Percentiles rank a stretch among this genome's conserved stretches.
phyloP scores from a whole-genome alignment of 2,888 invertebrate species.

The Drosophila antonietae region DNA sequence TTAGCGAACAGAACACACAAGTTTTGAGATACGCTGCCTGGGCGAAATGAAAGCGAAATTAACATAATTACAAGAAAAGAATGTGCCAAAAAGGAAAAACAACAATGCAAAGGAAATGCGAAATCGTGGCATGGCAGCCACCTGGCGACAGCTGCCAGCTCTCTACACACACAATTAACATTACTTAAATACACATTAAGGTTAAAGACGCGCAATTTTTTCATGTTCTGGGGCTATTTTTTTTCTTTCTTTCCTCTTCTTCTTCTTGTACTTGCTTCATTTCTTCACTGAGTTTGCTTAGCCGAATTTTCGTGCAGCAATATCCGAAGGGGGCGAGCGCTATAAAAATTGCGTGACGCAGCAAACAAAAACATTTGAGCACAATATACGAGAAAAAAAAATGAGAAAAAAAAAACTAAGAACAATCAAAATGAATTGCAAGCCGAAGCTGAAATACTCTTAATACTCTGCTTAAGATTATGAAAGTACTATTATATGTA shows the following conservation, averaged over 20 bases:
- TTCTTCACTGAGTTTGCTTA: slow-evolving; percentile 60
- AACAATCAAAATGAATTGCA: neutral
- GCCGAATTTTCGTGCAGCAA: slow-evolving; percentile 41
- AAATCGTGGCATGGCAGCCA: slow-evolving; percentile 17
- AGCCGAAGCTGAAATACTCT: neutral
- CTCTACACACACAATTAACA: slow-evolving; percentile 74
- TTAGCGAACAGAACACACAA: slow-evolving; percentile 20
- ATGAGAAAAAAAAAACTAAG: slow-evolving; percentile 6
- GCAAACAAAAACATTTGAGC: slow-evolving; percentile 64
- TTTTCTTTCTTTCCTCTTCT: neutral
- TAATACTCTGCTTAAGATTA: neutral
- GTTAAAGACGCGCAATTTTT: slow-evolving; percentile 76
- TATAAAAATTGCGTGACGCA: slow-evolving; percentile 79
- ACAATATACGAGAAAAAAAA: slow-evolving; percentile 6
- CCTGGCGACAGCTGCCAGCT: slow-evolving; percentile 61
- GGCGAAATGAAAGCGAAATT: slow-evolving; percentile 33
- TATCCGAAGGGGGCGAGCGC: slow-evolving; percentile 33
- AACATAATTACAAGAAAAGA: slow-evolving; percentile 54
- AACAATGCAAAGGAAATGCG: slow-evolving; percentile 12
- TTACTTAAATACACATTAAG: slow-evolving; percentile 82
- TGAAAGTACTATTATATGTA: neutral
- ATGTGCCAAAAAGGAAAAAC: slow-evolving; percentile 52
- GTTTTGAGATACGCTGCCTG: slow-evolving; percentile 59
- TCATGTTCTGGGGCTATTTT: slow-evolving; percentile 75
- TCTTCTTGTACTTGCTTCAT: neutral